Percentiles rank a stretch among this genome's conserved stretches.
Evolutionary conservation across 2,888 invertebrate genomes (phyloP).

Genomic region (Lamellibrachia satsuma): DNA sequence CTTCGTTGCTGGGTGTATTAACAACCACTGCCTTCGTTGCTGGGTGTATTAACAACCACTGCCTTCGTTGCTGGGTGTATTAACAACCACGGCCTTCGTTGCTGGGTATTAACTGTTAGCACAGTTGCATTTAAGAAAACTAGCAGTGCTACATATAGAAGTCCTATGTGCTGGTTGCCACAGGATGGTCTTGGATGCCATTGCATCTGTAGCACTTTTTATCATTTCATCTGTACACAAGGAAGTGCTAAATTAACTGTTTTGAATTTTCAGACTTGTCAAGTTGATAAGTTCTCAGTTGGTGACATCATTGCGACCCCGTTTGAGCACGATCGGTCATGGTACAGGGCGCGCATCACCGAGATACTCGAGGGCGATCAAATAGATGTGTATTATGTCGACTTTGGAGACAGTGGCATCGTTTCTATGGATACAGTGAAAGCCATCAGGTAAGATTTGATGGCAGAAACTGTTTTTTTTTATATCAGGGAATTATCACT

Average conservation of each 20-base stretch:
- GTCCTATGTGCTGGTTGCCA: too few relatives aligned
- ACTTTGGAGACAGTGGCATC: slow-evolving; percentile 56
- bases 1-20: background rate
- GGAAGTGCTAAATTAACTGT: background rate
- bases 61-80: too few relatives aligned
- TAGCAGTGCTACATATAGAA: background rate
- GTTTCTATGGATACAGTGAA: slow-evolving; percentile 42
- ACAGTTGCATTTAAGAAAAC: background rate
- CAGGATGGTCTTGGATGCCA: too few relatives aligned
- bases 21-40: too few relatives aligned
- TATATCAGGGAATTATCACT: background rate
- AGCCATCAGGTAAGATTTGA: slow-evolving; percentile 41
- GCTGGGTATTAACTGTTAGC: background rate
- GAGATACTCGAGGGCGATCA: slow-evolving; percentile 45
- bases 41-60: too few relatives aligned
- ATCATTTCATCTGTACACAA: too few relatives aligned
- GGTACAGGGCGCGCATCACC: slow-evolving; percentile 56
- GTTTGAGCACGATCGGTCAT: slow-evolving; percentile 49
- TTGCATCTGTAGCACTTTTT: too few relatives aligned
- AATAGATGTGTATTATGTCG: slow-evolving; percentile 56
- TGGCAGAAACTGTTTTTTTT: background rate
- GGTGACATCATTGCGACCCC: slow-evolving; percentile 59
- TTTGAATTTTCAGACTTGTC: slow-evolving; percentile 39
- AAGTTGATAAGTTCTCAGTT: slow-evolving; percentile 35
- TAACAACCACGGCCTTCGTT: background rate